Base-by-base conservation (phyloP, 2,888 invertebrate genomes). In the Dinocampus coccinellae region DNA sequence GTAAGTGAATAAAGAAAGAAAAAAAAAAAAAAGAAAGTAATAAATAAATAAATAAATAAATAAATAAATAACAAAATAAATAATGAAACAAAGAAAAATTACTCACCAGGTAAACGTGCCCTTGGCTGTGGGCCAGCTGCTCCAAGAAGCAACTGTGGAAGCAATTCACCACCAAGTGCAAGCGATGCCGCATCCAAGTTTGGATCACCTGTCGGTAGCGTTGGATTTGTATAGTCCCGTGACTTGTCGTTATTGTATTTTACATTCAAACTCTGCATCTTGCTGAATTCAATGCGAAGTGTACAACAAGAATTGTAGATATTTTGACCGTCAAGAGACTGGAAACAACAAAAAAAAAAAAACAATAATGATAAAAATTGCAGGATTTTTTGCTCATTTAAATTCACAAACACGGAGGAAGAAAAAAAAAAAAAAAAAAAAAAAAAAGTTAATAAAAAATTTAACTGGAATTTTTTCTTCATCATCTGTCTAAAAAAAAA, bases 191-290 rank as follows among this genome's bases (percentile, higher is more conserved):
- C 91, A 80, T 91, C 92, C 78, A 91, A 89, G 73, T 91, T 90
- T 36, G 91, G 90, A 81, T 99, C 98, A 65, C 99, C 99, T 67
- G 97, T 96, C 6, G 99, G 99, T 87, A 99, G 92, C 87, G 94
- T 95, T 66, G 99, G 99, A 90, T 99, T 99, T 82, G 99, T 99
- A 91, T 98, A 99, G 90, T 99, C 99, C 75, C 99, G 92, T 75
- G 97, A 98, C 90, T 99, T 99, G 91, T 99, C 99, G 90, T 99
- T 99, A 91, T 99, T 99, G 91, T 98, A 99, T 89, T 98, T 98
- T 81, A 99, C 99, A 90, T 99, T 99, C 83, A 99, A 91, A 82
- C 96, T 97, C 83, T 96, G 95, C 92, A 99, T 93, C 90, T 99
- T 99, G 83, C 98, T 98, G 91, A 98, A 99, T 90, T 99, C 99